A percentile compares a stretch with the other conserved stretches of the same genome.
Conservation (phyloP, 2,113 vertebrate species). For the Prunella himalayana region DNA sequence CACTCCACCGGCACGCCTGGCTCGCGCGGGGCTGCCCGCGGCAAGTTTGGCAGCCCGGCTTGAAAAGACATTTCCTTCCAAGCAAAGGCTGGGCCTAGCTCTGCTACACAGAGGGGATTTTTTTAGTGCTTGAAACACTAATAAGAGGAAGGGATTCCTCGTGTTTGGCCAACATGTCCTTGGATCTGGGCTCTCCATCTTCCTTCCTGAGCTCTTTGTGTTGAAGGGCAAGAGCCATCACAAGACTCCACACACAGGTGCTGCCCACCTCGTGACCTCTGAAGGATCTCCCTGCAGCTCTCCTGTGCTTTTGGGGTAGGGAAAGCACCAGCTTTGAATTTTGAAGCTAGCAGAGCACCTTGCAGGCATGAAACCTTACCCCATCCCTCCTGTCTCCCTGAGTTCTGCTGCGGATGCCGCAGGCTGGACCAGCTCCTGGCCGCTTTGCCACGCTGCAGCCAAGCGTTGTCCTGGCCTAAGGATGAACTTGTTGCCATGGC, state of each 20-base stretch:
- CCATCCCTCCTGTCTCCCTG: background rate
- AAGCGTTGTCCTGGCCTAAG: background rate
- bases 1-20: background rate
- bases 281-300: background rate
- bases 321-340: background rate
- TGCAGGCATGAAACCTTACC: background rate
- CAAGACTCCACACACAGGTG: fast-evolving
- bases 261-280: background rate
- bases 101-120: fast-evolving
- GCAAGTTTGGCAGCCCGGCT: background rate
- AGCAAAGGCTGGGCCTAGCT: background rate
- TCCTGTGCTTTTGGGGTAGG: background rate
- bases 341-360: background rate
- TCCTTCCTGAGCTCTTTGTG: background rate
- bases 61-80: background rate
- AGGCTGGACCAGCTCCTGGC: background rate
- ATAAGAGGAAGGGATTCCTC: background rate
- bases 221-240: background rate
- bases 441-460: background rate
- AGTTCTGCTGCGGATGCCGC: fast-evolving
- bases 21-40: fast-evolving
- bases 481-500: conserved; percentile 67
- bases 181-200: background rate
- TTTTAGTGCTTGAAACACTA: background rate
- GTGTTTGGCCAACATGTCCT: background rate